phyloP scores from a whole-genome alignment of 1,140 invertebrate species.

The Lysiphlebus fabarum region DNA sequence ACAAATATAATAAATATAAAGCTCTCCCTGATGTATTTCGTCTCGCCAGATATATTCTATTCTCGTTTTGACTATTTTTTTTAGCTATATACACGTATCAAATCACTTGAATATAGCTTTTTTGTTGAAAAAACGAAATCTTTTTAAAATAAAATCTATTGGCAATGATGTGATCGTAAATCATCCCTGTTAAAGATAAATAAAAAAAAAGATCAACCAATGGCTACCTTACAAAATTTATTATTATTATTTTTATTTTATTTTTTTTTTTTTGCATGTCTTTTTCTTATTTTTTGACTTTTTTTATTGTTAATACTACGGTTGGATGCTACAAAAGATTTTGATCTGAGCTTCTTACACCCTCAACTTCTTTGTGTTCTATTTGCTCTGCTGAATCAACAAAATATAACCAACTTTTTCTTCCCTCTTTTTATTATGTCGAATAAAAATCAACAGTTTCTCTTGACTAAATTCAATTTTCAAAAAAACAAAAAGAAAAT shows the following conservation, averaged over 20 bases:
- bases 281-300: too few species aligned
- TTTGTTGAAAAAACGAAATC: constrained; percentile 15
- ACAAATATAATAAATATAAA: neutral
- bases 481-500: too few species aligned
- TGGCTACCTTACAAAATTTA: constrained; percentile 18
- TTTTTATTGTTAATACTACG: too few species aligned
- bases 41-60: constrained; percentile 17
- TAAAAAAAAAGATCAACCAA: constrained; percentile 1
- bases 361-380: too few species aligned
- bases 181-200: constrained; percentile 6
- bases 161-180: constrained; percentile 14
- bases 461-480: too few species aligned
- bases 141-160: constrained; percentile 3
- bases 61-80: constrained; percentile 18
- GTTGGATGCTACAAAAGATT: too few species aligned
- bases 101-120: constrained; percentile 22
- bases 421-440: too few species aligned
- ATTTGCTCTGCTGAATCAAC: too few species aligned
- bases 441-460: too few species aligned
- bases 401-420: too few species aligned
- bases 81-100: constrained; percentile 14
- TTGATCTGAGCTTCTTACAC: too few species aligned
- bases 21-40: constrained; percentile 9
- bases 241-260: neutral
- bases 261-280: constrained; percentile 2